phyloP scores from a whole-genome alignment of 2,797 vertebrate genomes.

The Galago senegalensis region DNA sequence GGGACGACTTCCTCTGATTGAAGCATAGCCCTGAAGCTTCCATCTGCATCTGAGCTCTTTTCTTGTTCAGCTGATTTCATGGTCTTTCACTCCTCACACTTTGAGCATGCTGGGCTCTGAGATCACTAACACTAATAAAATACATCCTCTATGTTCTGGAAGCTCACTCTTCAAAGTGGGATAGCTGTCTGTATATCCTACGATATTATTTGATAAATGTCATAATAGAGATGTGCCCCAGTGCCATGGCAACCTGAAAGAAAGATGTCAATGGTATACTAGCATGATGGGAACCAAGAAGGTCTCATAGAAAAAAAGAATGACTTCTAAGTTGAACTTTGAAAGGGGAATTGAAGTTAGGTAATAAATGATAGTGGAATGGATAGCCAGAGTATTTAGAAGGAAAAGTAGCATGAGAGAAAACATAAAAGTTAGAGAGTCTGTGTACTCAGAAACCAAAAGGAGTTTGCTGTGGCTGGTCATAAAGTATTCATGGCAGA shows the following conservation, averaged over 20 bases:
- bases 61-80: slow-evolving; percentile 14
- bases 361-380: neutral
- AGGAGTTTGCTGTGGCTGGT: neutral
- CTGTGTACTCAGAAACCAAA: neutral
- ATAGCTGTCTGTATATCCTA: neutral
- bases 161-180: neutral
- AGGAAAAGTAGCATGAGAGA: neutral
- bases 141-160: neutral
- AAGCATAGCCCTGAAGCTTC: neutral
- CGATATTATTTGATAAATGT: neutral
- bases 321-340: neutral
- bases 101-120: neutral
- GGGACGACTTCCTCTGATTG: neutral
- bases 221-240: neutral
- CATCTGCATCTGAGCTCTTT: neutral
- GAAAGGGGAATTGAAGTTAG: neutral
- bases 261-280: neutral
- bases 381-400: neutral
- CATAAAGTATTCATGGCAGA: neutral
- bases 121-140: neutral
- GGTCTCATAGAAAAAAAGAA: neutral
- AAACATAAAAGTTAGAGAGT: neutral
- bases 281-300: neutral
- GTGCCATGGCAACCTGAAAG: neutral
- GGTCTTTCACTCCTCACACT: neutral